Percentiles rank a stretch among this genome's conserved stretches.
These are phyloP conservation scores for Threskiornis aethiopicus DNA, from an alignment of 2,797 vertebrate species.

Conservation along the genomic window DNA sequence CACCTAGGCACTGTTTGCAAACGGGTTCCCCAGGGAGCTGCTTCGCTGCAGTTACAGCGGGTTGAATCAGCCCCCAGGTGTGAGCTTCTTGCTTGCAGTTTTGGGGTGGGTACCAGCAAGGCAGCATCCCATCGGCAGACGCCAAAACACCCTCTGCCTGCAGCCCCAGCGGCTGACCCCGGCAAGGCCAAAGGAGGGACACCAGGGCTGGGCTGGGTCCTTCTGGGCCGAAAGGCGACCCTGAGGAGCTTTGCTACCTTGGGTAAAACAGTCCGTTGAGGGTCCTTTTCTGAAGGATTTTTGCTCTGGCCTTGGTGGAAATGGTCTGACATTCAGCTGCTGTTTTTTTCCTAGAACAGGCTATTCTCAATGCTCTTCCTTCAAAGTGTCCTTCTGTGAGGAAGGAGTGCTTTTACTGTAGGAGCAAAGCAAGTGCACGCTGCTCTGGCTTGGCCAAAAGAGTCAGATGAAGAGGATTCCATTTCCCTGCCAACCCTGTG, in stretches of 20 bases:
- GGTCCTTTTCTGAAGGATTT: not conserved
- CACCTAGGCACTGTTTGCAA: accelerated
- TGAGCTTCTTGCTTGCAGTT: not conserved
- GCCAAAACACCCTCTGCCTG: not conserved
- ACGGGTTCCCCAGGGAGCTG: accelerated
- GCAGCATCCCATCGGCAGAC: not conserved
- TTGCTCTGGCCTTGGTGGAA: not conserved
- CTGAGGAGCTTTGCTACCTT: not conserved
- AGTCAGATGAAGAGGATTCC: not conserved
- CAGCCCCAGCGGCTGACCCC: not conserved
- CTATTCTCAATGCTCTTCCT: not conserved
- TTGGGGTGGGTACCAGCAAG: not conserved
- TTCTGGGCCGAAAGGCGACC: not conserved
- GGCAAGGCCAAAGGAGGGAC: not conserved
- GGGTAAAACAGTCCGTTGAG: not conserved
- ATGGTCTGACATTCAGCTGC: accelerated
- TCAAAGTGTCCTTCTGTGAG: not conserved
- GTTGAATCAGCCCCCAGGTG: not conserved
- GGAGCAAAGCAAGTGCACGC: not conserved
- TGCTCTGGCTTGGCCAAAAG: not conserved
- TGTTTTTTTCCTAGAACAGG: not conserved
- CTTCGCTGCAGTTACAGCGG: not conserved
- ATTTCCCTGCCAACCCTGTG: not conserved
- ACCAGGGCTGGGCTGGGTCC: not conserved
- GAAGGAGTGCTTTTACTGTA: not conserved